Base-by-base conservation (phyloP, 2,113 vertebrate genomes). In the Cololabis saira region DNA sequence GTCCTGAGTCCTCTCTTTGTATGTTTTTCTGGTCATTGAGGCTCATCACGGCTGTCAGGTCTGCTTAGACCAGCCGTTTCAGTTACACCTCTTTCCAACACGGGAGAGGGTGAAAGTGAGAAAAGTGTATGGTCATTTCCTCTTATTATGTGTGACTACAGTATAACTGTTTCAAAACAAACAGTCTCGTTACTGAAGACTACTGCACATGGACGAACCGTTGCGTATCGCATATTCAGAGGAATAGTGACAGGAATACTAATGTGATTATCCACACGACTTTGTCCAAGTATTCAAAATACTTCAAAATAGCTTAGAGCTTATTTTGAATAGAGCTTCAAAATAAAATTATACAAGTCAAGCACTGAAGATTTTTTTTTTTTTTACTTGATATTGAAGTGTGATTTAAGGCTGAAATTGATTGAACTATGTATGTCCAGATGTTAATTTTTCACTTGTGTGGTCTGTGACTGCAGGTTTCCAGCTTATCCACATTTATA, bases 1-100 rank as follows among this genome's bases (percentile, higher is more conserved):
- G 82, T 85, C 74, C 82, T 33, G 73, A 78, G 67, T 54, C 52
- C 84, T 85, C 70, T 79, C 71, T 76, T 71, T 82, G 81, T 89
- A 68, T 85, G 83, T 90, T 91, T 86, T 81, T 68, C 54, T 71
- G 86, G 83, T 80, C 80, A 76, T 59, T 84, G 74, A 87, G 85
- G 83, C 84, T 85, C 83, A 91, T 89, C 87, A 71, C 83, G 74
- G 87, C 87, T 89, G 89, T 88, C 84, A 85, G 66, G 13, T 75
- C 67, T 57, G 80, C 75, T 88, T 78, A 83, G 73, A 83, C n/a
- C 76, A 48, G 71, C 79, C 16, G 64, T 78, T 70, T 80, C 81
- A 81, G 68, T 83, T 80, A 77, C 72, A 62, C 83, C 67, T 27
- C 61, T 88, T 85, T 88, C 76, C 82, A 84, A 70, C 33, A 49